Evolutionary conservation across 1,140 invertebrate species (phyloP).

Genomic region (Limonius californicus): DNA sequence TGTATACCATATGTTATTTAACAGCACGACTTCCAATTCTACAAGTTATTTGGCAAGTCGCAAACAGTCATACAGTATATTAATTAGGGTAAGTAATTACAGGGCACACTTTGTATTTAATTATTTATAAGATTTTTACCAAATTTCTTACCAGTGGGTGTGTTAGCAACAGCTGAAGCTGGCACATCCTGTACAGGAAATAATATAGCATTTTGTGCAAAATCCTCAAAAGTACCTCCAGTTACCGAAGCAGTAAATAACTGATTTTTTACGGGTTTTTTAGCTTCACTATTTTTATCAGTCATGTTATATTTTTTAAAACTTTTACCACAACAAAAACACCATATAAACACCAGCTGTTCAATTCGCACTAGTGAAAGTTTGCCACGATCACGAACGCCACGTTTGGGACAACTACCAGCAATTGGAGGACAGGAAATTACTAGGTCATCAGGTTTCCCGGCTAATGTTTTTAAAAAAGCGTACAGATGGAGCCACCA

Average conservation of each 20-base stretch:
- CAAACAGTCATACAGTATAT: too few species aligned
- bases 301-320: slow-evolving; percentile 22
- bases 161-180: slow-evolving; percentile 27
- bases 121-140: too few species aligned
- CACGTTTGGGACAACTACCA: too few species aligned
- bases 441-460: neutral
- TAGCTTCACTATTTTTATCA: slow-evolving; percentile 30
- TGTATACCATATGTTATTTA: too few species aligned
- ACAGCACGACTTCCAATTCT: too few species aligned
- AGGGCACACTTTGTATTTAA: too few species aligned
- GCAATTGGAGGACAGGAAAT: too few species aligned
- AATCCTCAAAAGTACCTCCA: slow-evolving; percentile 41
- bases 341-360: neutral
- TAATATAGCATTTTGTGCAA: slow-evolving; percentile 40
- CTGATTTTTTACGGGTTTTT: slow-evolving; percentile 38
- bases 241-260: slow-evolving; percentile 40
- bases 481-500: too few species aligned
- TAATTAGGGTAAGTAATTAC: too few species aligned
- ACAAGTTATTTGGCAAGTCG: too few species aligned
- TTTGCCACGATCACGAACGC: too few species aligned
- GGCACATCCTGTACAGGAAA: slow-evolving; percentile 33
- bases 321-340: slow-evolving; percentile 16
- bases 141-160: slow-evolving; percentile 24
- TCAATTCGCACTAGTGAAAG: neutral
- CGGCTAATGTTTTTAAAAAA: neutral